These are phyloP conservation scores for Drosophila pseudotalamancana DNA, from an alignment of 2,888 invertebrate species.

Conservation along the genomic window DNA sequence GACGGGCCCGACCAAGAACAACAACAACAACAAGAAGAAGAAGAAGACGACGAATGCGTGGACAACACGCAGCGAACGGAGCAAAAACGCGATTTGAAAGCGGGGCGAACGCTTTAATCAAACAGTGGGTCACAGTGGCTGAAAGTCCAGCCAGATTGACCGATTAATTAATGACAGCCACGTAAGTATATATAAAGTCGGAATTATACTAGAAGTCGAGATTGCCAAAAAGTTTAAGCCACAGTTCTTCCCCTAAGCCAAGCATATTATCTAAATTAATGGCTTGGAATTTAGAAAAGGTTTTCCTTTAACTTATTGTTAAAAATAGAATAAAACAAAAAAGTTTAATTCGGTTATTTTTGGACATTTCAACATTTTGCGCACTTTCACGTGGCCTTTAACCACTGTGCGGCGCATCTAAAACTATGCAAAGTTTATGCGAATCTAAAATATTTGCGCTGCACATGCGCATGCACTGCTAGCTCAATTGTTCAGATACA, in stretches of 20 bases:
- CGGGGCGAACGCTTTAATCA: slow-evolving; percentile 1
- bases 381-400: not conserved
- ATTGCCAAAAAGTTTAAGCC: too few species aligned
- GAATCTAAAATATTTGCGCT: slow-evolving; percentile 72
- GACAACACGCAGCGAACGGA: slow-evolving; percentile 50
- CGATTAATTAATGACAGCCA: too few species aligned
- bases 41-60: slow-evolving; percentile 60
- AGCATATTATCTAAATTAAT: too few species aligned
- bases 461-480: slow-evolving; percentile 74
- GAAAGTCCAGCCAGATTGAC: not conserved
- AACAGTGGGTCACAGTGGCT: slow-evolving; percentile 31
- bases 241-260: too few species aligned
- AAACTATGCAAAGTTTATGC: slow-evolving; percentile 82
- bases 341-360: too few species aligned
- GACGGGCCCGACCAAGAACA: slow-evolving; percentile 52
- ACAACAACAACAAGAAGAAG: slow-evolving; percentile 9
- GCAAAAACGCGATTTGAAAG: not conserved
- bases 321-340: too few species aligned
- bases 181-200: too few species aligned
- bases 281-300: too few species aligned
- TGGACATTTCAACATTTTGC: not conserved
- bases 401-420: slow-evolving; percentile 51
- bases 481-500: slow-evolving; percentile 77
- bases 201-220: too few species aligned
- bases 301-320: too few species aligned